Percentiles rank a stretch among this genome's conserved stretches.
Evolutionary conservation across 2,888 invertebrate genomes (phyloP).

Genomic region (Pristionchus mayeri): DNA sequence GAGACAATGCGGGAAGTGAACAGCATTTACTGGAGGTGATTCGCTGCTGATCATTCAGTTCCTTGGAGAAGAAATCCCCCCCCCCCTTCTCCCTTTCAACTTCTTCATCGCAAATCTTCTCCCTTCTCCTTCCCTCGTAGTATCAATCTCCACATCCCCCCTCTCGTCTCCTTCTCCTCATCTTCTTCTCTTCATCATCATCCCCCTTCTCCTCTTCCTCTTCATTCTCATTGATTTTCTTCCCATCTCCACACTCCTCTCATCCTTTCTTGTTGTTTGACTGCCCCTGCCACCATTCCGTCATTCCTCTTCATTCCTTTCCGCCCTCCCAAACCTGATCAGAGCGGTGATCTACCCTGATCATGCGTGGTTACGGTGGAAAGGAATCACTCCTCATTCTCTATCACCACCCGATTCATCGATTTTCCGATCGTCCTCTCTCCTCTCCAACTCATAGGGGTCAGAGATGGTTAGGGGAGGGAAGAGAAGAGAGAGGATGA

Average conservation of each 20-base stretch:
- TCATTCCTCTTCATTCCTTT: background rate
- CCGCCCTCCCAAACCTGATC: background rate
- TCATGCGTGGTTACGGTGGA: background rate
- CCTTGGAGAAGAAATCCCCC: background rate
- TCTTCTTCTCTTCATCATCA: slow-evolving; percentile 17
- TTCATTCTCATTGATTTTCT: slow-evolving; percentile 31
- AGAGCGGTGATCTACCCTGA: slow-evolving; percentile 1
- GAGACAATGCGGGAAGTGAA: background rate
- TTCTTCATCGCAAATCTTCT: background rate
- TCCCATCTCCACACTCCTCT: slow-evolving; percentile 10
- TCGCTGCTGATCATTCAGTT: background rate
- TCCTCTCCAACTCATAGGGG: slow-evolving; percentile 26
- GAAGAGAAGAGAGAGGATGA: slow-evolving; percentile 10
- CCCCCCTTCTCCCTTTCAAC: background rate
- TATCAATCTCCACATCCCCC: background rate
- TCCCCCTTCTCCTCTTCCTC: background rate
- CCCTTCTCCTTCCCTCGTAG: background rate
- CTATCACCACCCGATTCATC: background rate
- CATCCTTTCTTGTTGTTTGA: slow-evolving; percentile 21
- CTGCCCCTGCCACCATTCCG: background rate
- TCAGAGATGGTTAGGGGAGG: slow-evolving; percentile 8
- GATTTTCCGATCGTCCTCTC: slow-evolving; percentile 19
- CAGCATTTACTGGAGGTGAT: background rate
- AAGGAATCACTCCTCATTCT: background rate
- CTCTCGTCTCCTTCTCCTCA: background rate